phyloP scores from a whole-genome alignment of 2,797 vertebrate species.

The Hephaestus fuliginosus region DNA sequence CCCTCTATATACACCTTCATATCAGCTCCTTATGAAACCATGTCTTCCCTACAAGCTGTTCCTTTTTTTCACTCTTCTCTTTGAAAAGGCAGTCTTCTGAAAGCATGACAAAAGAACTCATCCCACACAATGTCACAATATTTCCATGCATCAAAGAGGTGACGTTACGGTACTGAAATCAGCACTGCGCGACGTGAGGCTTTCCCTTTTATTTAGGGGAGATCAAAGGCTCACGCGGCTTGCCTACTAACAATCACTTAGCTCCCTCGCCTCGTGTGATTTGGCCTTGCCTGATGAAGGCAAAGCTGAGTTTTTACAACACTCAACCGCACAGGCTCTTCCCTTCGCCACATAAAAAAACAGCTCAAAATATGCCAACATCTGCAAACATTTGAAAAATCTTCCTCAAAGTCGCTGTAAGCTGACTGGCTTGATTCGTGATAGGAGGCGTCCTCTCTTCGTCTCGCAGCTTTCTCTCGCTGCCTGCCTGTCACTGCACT shows the following conservation, averaged over 20 bases:
- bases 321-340: constrained; percentile 79
- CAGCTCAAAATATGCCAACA: constrained; percentile 86
- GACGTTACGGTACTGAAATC: constrained; percentile 85
- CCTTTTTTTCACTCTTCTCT: constrained; percentile 70
- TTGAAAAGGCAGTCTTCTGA: constrained; percentile 79
- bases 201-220: constrained; percentile 82
- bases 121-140: constrained; percentile 84
- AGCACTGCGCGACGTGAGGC: constrained; percentile 73
- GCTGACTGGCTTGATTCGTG: constrained; percentile 69
- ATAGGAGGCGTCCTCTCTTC: constrained; percentile 72
- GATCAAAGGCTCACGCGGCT: constrained; percentile 81
- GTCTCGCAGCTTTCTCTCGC: constrained; percentile 57
- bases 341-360: constrained; percentile 83
- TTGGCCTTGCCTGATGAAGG: constrained; percentile 80
- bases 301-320: constrained; percentile 83
- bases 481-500: constrained; percentile 54
- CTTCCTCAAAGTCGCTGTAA: constrained; percentile 80
- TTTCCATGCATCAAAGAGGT: constrained; percentile 85
- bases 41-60: constrained; percentile 75
- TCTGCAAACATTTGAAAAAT: constrained; percentile 89
- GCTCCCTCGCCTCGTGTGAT: constrained; percentile 80
- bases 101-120: constrained; percentile 85
- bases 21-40: constrained; percentile 77
- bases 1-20: constrained; percentile 74
- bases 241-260: constrained; percentile 85